Base-by-base conservation (phyloP, 2,888 invertebrate species). In the Thyatira batis region DNA sequence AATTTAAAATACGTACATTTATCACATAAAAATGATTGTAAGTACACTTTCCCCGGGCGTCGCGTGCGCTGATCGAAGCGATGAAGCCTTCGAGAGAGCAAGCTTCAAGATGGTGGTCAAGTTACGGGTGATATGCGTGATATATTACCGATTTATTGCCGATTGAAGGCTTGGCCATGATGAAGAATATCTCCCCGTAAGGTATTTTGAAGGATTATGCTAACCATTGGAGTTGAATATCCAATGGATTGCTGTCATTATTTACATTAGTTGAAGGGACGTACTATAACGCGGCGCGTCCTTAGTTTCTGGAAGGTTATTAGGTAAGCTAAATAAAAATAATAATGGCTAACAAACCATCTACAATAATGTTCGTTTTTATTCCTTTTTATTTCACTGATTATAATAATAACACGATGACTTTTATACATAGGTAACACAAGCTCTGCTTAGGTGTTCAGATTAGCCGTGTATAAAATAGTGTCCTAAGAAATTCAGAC, bases 31-130 rank as follows among this genome's bases (percentile, higher is more conserved):
- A 71, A 73, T 73, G 76, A 72, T 69, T 60, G 66, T 68, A 60
- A 61, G 62, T 61, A 75, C 77, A 78, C 75, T 77, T 79, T 79
- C 72, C 67, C 75, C 53, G 25, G 55, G 59, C 67, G 69, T 79
- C 76, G 73, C 76, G 78, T 78, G 76, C 72, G 63, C 67, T 51
- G 76, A 75, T 78, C 67, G 61, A 65, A 76, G 69, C 77, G 69
- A 60, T 67, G 67, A 63, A 68, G 69, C 65, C 60, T 63, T 57
- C 62, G 57, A 55, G 51, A 50, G 65, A 63, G 59, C 63, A 53
- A 58, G 52, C 60, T 64, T 55, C 52, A 50, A 56, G 49, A 51
- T 45, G 25, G 8, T 27, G 45, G 13, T 45, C 20, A 45, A 45
- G 54, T 39, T 17, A 54, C 39, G 44, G 49, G 52, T 23, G 50